phyloP scores from a whole-genome alignment of 2,797 vertebrate genomes.

The Saxicola maurus region DNA sequence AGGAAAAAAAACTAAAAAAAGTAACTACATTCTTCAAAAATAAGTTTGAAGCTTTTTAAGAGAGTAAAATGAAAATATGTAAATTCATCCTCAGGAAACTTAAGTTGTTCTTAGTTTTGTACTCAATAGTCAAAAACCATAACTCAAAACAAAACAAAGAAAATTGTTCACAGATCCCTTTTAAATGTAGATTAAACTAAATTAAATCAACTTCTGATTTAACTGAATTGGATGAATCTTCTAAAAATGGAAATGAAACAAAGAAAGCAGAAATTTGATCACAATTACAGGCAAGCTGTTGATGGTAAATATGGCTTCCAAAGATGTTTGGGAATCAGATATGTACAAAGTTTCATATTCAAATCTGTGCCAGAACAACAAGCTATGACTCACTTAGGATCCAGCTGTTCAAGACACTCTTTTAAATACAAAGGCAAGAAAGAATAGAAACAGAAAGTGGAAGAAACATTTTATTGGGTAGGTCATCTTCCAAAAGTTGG shows the following conservation, averaged over 20 bases:
- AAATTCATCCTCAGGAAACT: neutral
- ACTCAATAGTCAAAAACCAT: neutral
- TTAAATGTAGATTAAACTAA: conserved; percentile 2
- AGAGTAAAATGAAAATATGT: neutral
- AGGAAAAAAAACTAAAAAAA: no score
- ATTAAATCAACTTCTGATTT: conserved; percentile 12
- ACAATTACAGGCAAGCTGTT: neutral
- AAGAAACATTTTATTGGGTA: neutral
- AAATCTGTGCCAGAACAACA: neutral
- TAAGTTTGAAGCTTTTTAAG: neutral
- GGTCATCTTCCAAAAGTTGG: neutral
- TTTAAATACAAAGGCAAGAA: conserved; percentile 46
- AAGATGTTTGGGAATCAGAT: neutral
- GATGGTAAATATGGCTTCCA: neutral
- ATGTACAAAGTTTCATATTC: neutral
- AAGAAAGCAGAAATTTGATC: conserved; percentile 3
- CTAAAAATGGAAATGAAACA: conserved; percentile 25
- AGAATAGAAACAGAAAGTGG: conserved; percentile 43
- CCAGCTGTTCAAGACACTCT: conserved; percentile 15
- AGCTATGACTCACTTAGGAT: conserved; percentile 31
- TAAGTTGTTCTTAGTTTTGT: neutral
- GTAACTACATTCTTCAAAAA: neutral
- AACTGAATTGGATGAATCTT: neutral
- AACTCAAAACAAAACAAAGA: neutral
- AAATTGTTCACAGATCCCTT: neutral